Evolutionary conservation across 2,888 invertebrate genomes (phyloP), one percentile per base, ranked within the genome.

Genomic region (Drosophila yooni): DNA sequence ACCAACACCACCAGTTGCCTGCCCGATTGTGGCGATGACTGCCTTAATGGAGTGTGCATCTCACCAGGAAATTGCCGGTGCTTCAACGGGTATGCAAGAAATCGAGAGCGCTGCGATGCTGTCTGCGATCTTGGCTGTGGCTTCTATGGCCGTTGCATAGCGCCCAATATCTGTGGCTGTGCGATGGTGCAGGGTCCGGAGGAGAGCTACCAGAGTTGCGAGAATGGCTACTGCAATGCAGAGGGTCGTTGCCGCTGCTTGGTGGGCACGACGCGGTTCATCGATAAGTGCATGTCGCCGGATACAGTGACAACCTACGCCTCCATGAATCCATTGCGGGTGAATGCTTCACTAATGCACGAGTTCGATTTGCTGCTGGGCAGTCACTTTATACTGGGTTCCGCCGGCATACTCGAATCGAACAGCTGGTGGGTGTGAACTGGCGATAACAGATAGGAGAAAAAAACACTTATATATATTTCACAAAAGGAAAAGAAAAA

Each of bases 11-110:
- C 89, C n/a, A 83, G 82, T 7, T 93, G 93, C 50, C 73, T 91
- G 54, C 92, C 93, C 2, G 82, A 91, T 29, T 93, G 93, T 53
- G 86, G 82, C 0, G 83, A 85, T 33, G 78, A 80, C 18, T 93
- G 93, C 62, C 76, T 81, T 1, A 93, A 94, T 76, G 94, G 94
- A 0, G 78, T 89, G 0, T 94, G 94, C 71, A 74, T 86, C 1
- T 88, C 90, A 1, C 93, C 93, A 0, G 88, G 92, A 1, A 81
- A 83, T 21, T 94, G 94, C 51, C 78, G 81, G 11, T 94, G 94
- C 70, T 85, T 92, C 34, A 79, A 78, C 29, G 94, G 94, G 2
- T 94, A 93, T 38, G 74, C 79, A 3, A 81, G 88, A 33, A 88
- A 85, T 43, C 83, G 88, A 1, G 61, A 82, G 34, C 83, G 84